Evolutionary conservation across 1,140 invertebrate species (phyloP), one percentile per base, ranked within the genome.

Genomic region (Drosophila tsacasi): DNA sequence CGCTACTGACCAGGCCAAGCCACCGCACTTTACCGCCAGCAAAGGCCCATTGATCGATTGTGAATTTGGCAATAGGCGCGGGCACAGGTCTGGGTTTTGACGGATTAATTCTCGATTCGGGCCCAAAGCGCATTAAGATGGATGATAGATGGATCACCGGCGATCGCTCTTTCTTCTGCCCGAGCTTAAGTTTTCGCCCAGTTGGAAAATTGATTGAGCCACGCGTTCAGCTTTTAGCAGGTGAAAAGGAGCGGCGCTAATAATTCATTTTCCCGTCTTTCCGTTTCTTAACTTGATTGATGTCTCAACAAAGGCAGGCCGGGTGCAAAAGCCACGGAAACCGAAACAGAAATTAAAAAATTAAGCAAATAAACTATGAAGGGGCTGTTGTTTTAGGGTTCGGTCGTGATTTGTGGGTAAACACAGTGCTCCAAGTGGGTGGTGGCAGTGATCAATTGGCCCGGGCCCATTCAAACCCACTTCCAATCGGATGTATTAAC

Each of bases 61-160:
- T 89, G 85, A 89, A 89, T 89, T 89, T 89, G 84, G 84, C 83
- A 87, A 87, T 69, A 69, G 64, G 54, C 66, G 19, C 37, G 47
- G 37, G 64, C 46, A 4, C 65, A 23, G 59, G 64, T 77, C 65
- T 59, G 39, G 42, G 58, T 81, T 67, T 84, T 89, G 84, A 89
- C 81, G 85, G 85, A 90, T 90, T 87, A 89, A 90, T 89, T 84
- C 85, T 79, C 78, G 74, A 90, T 84, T 78, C 66, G 85, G 84
- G 81, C 84, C 81, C 74, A 82, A 84, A 75, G 65, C 69, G 84
- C 84, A 90, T 81, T 89, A 87, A 84, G 83, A 85, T 81, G 76
- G 77, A 84, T 83, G 79, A 71, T 83, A 89, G 85, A 89, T 81
- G 84, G 83, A 80, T 89, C 71, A 69, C 84, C 66, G 40, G 30